These are phyloP conservation scores for Coccyzus lansbergi DNA, from an alignment of 2,797 vertebrate genomes.

Conservation along the genomic window DNA sequence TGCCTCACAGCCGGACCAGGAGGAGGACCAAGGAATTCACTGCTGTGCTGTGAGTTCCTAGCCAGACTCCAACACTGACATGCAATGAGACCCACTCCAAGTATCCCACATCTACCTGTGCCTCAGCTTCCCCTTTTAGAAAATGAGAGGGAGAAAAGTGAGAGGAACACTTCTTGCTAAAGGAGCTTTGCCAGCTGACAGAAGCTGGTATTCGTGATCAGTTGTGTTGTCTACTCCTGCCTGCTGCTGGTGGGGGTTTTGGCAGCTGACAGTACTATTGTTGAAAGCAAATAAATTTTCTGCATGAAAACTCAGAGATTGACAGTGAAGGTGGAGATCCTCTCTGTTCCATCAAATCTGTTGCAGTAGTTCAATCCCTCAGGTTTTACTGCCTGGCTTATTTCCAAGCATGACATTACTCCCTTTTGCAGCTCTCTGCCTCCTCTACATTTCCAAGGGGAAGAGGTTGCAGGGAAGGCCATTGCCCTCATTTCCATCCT, in stretches of 20 bases:
- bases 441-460: background rate
- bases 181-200: background rate
- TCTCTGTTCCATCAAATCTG: background rate
- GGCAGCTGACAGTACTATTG: background rate
- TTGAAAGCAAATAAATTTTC: background rate
- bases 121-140: background rate
- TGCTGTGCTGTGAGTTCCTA: background rate
- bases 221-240: background rate
- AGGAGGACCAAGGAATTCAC: background rate
- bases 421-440: background rate
- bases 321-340: background rate
- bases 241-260: background rate
- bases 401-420: background rate
- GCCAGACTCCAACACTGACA: background rate
- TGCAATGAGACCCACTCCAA: background rate
- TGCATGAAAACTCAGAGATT: background rate
- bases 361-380: background rate
- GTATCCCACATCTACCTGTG: accelerated
- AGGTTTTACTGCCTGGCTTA: background rate
- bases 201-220: background rate
- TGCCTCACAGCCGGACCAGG: background rate
- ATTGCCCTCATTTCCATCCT: background rate
- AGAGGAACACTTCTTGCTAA: background rate
- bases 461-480: background rate
- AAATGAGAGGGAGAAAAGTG: background rate